Base-by-base conservation (phyloP, 2,797 vertebrate genomes). In the Acanthis flammea region DNA sequence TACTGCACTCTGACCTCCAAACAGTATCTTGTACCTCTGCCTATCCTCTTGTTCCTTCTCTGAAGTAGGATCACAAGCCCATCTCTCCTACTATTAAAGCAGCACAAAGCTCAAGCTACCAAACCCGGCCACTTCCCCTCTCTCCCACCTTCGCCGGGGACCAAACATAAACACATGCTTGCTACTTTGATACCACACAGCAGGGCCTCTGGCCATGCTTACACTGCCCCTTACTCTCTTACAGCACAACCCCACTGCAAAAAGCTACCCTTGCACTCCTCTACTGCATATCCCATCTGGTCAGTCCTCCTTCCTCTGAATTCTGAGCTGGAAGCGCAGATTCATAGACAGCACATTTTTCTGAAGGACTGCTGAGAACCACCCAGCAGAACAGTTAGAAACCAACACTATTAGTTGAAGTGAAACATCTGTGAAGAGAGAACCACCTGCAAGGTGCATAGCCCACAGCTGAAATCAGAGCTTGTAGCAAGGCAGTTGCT, bases 221-320 rank as follows among this genome's bases (percentile, higher is more conserved):
- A n/a, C 51, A 45, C 42, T 35, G 37, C 19, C 7, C 35, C 12
- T 54, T 30, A 47, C 41, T 28, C n/a, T 68, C 21, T 71, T 51
- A 63, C 0, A 0, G 5, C 25, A 51, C 14, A 74, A 28, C 9
- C 9, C 35, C 1, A 5, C 47, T 61, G 6, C 18, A 68, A 33
- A 82, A 67, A 61, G 19, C 14, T 19, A 44, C 30, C 22, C n/a
- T n/a, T 9, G 4, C 14, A 9, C 39, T 72, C 27, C 25, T 61
- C 63, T 28, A 37, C 23, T 4, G 3, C 14, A 30, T 2, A 54
- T 31, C 19, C 30, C n/a, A 65, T 7, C 33, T 17, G 14, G 10
- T 62, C 39, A 18, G 44, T 10, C 24, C 24, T 57, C 21, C n/a
- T 30, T 73, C 55, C 39, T 19, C 42, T 23, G 37, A 57, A 66